A percentile compares a stretch with the other conserved stretches of the same genome.
phyloP scores from a whole-genome alignment of 2,797 vertebrate species.

The Alcedo atthis region DNA sequence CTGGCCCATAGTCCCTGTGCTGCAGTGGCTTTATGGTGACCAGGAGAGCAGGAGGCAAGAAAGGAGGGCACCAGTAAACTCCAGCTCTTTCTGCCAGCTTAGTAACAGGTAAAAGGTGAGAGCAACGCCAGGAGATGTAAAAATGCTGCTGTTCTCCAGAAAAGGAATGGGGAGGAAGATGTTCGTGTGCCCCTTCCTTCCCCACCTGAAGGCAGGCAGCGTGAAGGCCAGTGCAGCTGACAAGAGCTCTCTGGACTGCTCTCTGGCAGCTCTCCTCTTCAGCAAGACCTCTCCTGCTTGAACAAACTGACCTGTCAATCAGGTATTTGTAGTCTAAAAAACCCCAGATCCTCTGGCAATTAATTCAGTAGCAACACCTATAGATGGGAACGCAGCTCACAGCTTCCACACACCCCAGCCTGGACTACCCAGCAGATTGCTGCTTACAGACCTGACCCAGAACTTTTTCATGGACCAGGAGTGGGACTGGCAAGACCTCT shows the following conservation, averaged over 20 bases:
- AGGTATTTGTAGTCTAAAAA: background rate
- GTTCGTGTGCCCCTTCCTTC: background rate
- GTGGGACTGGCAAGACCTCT: background rate
- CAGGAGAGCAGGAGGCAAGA: background rate
- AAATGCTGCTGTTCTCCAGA: background rate
- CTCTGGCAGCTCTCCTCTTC: no score
- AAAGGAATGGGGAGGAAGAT: background rate
- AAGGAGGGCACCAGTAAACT: background rate
- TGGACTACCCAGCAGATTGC: constrained; percentile 14
- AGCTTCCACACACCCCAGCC: constrained; percentile 16
- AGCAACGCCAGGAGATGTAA: background rate
- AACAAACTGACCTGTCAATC: no score
- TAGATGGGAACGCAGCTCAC: background rate
- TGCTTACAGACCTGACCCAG: constrained; percentile 31
- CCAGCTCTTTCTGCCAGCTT: constrained; percentile 40
- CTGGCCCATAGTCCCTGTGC: background rate
- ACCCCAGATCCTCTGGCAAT: background rate
- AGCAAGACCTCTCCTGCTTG: no score
- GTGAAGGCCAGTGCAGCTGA: no score
- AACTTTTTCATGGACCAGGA: constrained; percentile 32
- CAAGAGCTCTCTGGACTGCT: no score
- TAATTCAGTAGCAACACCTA: background rate
- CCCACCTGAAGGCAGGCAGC: background rate
- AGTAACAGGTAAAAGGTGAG: background rate
- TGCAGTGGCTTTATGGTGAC: background rate